Evolutionary conservation across 2,797 vertebrate genomes (phyloP).

Genomic region (Poeciliopsis infans): DNA sequence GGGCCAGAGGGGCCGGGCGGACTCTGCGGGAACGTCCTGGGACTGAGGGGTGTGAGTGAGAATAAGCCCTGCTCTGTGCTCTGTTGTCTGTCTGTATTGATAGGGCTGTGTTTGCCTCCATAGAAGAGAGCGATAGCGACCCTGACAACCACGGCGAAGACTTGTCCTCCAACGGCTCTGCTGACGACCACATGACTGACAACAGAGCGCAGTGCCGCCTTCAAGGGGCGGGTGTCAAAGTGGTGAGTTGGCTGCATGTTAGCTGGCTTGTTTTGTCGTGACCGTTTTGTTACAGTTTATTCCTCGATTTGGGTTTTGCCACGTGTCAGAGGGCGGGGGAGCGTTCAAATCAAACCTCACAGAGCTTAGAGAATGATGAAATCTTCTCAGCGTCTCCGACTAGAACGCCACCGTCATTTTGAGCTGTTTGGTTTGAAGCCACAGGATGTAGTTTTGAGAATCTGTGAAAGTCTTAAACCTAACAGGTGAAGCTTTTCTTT

Average conservation of each 20-base stretch:
- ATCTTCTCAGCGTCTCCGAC: not conserved
- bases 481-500: conserved; percentile 1
- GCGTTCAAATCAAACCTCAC: conserved; percentile 1
- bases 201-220: conserved; percentile 76
- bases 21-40: conserved; percentile 48
- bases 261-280: not conserved
- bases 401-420: not conserved
- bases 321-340: not conserved
- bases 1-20: conserved; percentile 32
- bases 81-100: conserved; percentile 79
- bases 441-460: not conserved
- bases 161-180: conserved; percentile 81
- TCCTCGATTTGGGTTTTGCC: not conserved
- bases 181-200: conserved; percentile 82
- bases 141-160: conserved; percentile 83
- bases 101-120: conserved; percentile 77
- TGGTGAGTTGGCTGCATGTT: conserved; percentile 68
- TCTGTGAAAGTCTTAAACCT: not conserved
- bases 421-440: not conserved
- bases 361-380: conserved; percentile 5
- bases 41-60: conserved; percentile 69
- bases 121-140: conserved; percentile 86
- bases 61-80: conserved; percentile 75
- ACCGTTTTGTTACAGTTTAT: not conserved
- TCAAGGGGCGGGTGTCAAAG: conserved; percentile 81